Conservation (phyloP, 2,888 invertebrate species). For the Drosophila trichaetosa region DNA sequence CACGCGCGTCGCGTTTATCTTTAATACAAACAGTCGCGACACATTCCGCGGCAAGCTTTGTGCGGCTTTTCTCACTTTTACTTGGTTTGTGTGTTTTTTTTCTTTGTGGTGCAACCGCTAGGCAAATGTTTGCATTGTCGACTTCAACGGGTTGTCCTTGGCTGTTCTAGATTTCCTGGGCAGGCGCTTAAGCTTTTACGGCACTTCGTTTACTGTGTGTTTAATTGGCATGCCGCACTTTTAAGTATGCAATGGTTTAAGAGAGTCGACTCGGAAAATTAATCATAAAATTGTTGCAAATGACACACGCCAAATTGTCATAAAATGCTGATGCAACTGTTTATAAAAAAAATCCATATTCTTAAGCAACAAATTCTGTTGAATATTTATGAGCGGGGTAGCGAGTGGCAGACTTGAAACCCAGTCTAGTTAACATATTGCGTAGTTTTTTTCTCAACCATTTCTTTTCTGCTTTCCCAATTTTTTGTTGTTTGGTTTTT, state of each 20-base stretch:
- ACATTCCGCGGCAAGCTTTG: conserved; percentile 44
- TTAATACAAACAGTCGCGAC: conserved; percentile 62
- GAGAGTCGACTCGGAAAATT: conserved; percentile 48
- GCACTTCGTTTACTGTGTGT: conserved; percentile 17
- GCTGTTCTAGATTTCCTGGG: conserved; percentile 15
- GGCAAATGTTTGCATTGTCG: conserved; percentile 62
- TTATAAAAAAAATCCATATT: conserved; percentile 20
- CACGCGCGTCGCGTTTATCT: conserved; percentile 59
- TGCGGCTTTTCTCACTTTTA: conserved; percentile 41
- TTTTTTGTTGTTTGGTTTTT: conserved; percentile 16
- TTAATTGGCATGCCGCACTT: conserved; percentile 50
- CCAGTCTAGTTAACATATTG: conserved; percentile 63
- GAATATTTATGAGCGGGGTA: conserved; percentile 43
- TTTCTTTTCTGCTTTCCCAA: conserved; percentile 28
- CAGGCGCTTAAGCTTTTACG: conserved; percentile 32
- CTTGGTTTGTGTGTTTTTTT: background rate
- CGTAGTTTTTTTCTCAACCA: conserved; percentile 39
- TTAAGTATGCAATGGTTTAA: conserved; percentile 37
- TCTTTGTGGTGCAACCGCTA: conserved; percentile 12
- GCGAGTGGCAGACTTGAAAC: background rate
- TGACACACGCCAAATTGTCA: conserved; percentile 58
- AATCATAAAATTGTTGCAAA: conserved; percentile 76
- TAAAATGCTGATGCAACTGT: conserved; percentile 24
- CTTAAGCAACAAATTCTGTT: conserved; percentile 23
- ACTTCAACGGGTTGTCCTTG: conserved; percentile 31